Evolutionary conservation across 2,888 invertebrate species (phyloP), one percentile per base, ranked within the genome.

Genomic region (Clusia tigrina): DNA sequence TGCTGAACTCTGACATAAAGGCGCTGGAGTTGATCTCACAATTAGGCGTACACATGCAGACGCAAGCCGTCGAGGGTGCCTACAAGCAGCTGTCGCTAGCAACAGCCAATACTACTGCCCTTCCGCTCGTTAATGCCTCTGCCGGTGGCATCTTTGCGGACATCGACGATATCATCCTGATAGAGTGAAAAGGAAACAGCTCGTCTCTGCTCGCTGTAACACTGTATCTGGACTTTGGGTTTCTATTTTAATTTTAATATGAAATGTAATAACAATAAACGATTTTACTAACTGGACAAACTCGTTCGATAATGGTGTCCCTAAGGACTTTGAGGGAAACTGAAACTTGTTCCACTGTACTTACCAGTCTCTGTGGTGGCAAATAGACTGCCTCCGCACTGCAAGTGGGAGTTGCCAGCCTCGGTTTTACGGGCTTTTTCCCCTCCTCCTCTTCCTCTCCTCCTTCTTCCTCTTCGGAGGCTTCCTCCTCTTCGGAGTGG

Each of bases 111-210:
- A 22, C 2, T 1, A 46, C 54, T 10, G 26, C 24, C 22, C 57
- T 54, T 3, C 6, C 51, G 18, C 56, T 56, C 2, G 57, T 53
- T 48, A 58, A 66, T 15, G 52, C 70, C 1, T 69, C 72, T 1
- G 72, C 68, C 17, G 73, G 74, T n/a, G 74, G 70, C 38, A 71
- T 75, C 25, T 74, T 70, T 37, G 77, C 78, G 1, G 81, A 80
- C 52, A 76, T 78, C 25, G 80, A 82, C 72, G 80, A 81, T 65
- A 80, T 81, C 53, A 78, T 81, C 26, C 67, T 82, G 26, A 74
- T 81, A 60, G 80, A 78, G 65, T 80, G n/a, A n/a, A n/a, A n/a
- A n/a, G n/a, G n/a, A n/a, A n/a, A n/a, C n/a, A n/a, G n/a, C n/a
- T n/a, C n/a, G n/a, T n/a, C n/a, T n/a, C n/a, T n/a, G n/a, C n/a